These are phyloP conservation scores for Cottoperca gobio DNA, from an alignment of 2,797 vertebrate genomes.

Conservation along the genomic window DNA sequence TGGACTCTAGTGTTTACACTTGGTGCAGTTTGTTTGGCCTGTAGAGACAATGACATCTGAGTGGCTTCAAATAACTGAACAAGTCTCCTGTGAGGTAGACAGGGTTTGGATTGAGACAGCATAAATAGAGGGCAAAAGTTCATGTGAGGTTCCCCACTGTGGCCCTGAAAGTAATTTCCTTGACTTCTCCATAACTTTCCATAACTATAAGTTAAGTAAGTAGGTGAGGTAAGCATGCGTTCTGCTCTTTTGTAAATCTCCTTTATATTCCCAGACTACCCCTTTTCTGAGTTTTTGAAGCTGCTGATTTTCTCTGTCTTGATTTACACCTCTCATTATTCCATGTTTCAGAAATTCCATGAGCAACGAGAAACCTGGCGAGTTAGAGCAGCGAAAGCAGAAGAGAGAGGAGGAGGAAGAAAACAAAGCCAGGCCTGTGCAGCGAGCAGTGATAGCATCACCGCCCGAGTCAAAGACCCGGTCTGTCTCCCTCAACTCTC, in stretches of 20 bases:
- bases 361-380: conserved; percentile 62
- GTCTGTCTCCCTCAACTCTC: conserved; percentile 72
- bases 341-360: conserved; percentile 62
- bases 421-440: conserved; percentile 82
- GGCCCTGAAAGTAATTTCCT: conserved; percentile 19
- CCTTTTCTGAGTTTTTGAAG: conserved; percentile 33
- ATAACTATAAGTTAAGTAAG: conserved; percentile 15
- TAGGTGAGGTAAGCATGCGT: conserved; percentile 28
- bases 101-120: conserved; percentile 17
- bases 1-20: conserved; percentile 7
- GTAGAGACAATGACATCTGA: conserved; percentile 23
- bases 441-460: conserved; percentile 72
- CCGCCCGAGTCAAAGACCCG: conserved; percentile 70
- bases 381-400: conserved; percentile 47
- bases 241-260: conserved; percentile 30
- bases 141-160: conserved; percentile 21
- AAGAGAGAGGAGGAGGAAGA: conserved; percentile 46
- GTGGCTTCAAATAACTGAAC: conserved; percentile 23
- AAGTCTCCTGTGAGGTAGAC: conserved; percentile 27
- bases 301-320: conserved; percentile 50
- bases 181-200: conserved; percentile 35
- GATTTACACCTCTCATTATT: conserved; percentile 69
- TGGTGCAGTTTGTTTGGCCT: conserved; percentile 15
- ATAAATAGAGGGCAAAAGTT: conserved; percentile 25
- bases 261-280: conserved; percentile 16